A percentile compares a stretch with the other conserved stretches of the same genome.
These are phyloP conservation scores for Crossocerus cetratus DNA, from an alignment of 2,888 invertebrate genomes.

Conservation along the genomic window DNA sequence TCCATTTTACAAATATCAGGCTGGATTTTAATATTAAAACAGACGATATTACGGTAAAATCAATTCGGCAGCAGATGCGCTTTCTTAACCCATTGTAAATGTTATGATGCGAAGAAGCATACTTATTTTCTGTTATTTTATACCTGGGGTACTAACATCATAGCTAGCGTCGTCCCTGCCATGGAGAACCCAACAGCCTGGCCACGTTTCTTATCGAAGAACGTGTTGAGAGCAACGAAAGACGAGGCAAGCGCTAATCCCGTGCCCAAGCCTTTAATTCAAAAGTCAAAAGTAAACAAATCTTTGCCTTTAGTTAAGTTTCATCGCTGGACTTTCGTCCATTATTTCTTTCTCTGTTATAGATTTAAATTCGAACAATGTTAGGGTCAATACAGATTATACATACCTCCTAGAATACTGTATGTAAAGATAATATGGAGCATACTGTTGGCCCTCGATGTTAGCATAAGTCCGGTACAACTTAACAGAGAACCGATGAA, in stretches of 20 bases:
- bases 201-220: slow-evolving; percentile 86
- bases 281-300: too few relatives aligned
- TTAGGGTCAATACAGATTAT: not conserved
- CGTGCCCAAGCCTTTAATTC: slow-evolving; percentile 85
- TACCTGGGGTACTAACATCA: slow-evolving; percentile 88
- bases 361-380: too few relatives aligned
- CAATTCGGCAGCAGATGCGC: not conserved
- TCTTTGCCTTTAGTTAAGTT: too few relatives aligned
- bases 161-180: slow-evolving; percentile 88
- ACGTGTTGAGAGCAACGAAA: slow-evolving; percentile 88
- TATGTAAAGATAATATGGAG: slow-evolving; percentile 75
- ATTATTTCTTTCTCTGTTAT: too few relatives aligned
- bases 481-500: slow-evolving; percentile 74
- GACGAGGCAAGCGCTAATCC: slow-evolving; percentile 87
- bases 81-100: not conserved
- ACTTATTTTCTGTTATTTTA: slow-evolving; percentile 5
- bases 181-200: slow-evolving; percentile 89
- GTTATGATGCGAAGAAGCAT: not conserved
- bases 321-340: too few relatives aligned
- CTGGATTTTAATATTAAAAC: too few relatives aligned
- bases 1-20: not conserved
- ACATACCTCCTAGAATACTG: slow-evolving; percentile 72
- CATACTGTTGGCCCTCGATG: slow-evolving; percentile 75
- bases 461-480: slow-evolving; percentile 75
- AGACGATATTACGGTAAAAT: not conserved